A percentile compares a stretch with the other conserved stretches of the same genome.
Conservation (phyloP, 1,140 invertebrate species). For the Macrobrachium nipponense region DNA sequence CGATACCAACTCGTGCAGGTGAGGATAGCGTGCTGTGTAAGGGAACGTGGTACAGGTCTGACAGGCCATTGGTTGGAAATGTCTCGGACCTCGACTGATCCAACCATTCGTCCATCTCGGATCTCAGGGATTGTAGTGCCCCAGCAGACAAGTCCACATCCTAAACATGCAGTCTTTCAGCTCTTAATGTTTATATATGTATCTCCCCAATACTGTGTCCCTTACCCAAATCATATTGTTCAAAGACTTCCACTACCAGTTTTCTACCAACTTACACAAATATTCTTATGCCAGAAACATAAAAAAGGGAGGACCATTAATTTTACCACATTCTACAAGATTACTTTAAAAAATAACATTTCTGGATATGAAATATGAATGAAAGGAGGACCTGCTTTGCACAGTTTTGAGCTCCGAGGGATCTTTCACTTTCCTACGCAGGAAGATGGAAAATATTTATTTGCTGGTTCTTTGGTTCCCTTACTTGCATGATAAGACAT, state of each 20-base stretch:
- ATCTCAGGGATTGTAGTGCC: not conserved
- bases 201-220: conserved; percentile 6
- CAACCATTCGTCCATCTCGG: not conserved
- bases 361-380: too few species aligned
- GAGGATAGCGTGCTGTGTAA: conserved; percentile 19
- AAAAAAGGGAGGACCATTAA: too few species aligned
- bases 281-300: too few species aligned
- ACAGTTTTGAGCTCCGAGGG: too few species aligned
- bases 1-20: conserved; percentile 22
- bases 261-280: too few species aligned
- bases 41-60: not conserved
- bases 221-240: not conserved
- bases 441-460: too few species aligned
- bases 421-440: too few species aligned
- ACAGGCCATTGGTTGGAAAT: not conserved
- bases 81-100: not conserved
- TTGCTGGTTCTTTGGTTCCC: too few species aligned
- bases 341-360: too few species aligned
- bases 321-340: too few species aligned
- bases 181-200: not conserved
- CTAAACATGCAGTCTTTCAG: conserved; percentile 20
- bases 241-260: not conserved
- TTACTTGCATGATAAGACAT: too few species aligned
- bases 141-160: not conserved
- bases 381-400: too few species aligned